These are phyloP conservation scores for Caretta caretta DNA, from an alignment of 2,113 vertebrate species.

Conservation along the genomic window DNA sequence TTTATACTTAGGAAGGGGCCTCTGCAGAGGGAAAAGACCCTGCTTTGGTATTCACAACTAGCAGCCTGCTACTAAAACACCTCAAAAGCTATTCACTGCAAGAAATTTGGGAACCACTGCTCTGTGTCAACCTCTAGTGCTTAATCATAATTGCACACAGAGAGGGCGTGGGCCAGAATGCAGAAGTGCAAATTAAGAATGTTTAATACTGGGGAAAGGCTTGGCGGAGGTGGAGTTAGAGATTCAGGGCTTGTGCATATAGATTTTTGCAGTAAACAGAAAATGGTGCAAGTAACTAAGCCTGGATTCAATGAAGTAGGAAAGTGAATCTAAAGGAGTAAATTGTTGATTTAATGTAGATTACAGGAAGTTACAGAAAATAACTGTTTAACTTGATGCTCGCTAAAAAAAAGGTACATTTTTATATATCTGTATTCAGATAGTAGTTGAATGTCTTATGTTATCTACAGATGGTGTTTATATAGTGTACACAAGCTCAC, in stretches of 20 bases:
- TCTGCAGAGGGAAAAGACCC: slow-evolving; percentile 34
- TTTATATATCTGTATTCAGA: slow-evolving; percentile 18
- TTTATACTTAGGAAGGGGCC: slow-evolving; percentile 73
- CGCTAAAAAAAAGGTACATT: slow-evolving; percentile 13
- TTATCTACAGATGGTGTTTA: slow-evolving; percentile 80
- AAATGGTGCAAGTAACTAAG: background rate
- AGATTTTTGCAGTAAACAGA: background rate
- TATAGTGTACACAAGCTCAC: slow-evolving; percentile 63
- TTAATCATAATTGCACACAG: rapidly evolving
- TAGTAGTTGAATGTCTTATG: slow-evolving; percentile 56
- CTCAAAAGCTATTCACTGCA: slow-evolving; percentile 19
- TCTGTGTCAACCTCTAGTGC: background rate
- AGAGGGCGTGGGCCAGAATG: background rate
- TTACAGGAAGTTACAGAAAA: background rate
- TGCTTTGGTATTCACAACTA: slow-evolving; percentile 69
- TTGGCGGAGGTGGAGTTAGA: background rate
- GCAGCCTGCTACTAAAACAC: slow-evolving; percentile 44
- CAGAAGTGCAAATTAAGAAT: background rate
- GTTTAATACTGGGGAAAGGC: background rate
- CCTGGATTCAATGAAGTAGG: background rate
- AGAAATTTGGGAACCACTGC: slow-evolving; percentile 37
- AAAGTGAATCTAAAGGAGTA: background rate
- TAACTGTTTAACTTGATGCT: slow-evolving; percentile 10
- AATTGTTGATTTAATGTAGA: background rate
- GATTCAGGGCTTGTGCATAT: rapidly evolving